These are phyloP conservation scores for Harpagoxenus sublaevis DNA, from an alignment of 2,888 invertebrate species.

Conservation along the genomic window DNA sequence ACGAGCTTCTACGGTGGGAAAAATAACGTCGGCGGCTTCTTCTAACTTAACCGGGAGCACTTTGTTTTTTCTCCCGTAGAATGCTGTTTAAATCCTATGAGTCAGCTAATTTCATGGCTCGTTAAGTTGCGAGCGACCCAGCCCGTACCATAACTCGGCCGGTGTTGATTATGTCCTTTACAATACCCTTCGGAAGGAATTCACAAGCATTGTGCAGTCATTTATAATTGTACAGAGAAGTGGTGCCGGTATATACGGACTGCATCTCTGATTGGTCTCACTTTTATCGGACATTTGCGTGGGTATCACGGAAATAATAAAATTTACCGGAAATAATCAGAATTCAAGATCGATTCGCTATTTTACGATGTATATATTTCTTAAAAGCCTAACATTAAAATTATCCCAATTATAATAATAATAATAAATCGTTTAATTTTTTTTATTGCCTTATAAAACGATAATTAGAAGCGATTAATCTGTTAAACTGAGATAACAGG, in stretches of 20 bases:
- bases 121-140: constrained; percentile 68
- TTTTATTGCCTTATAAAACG: too few species aligned
- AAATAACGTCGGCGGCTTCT: constrained; percentile 54
- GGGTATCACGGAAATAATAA: background rate
- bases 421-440: background rate
- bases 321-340: background rate
- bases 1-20: constrained; percentile 36
- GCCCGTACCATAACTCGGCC: constrained; percentile 66
- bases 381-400: background rate
- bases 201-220: constrained; percentile 11
- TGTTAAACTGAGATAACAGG: too few species aligned
- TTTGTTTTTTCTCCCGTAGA: constrained; percentile 63
- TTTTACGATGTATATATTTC: background rate
- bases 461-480: too few species aligned
- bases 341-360: background rate
- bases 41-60: constrained; percentile 56
- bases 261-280: background rate
- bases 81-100: constrained; percentile 67
- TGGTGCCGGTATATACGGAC: background rate
- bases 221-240: constrained; percentile 28
- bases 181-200: constrained; percentile 41
- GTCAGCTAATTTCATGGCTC: constrained; percentile 73
- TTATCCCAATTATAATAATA: background rate
- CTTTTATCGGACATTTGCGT: background rate
- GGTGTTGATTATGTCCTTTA: constrained; percentile 61